Conservation (phyloP, 30 jellyfish, hydroid and myxozoan species). For the Aurelia sp. region DNA sequence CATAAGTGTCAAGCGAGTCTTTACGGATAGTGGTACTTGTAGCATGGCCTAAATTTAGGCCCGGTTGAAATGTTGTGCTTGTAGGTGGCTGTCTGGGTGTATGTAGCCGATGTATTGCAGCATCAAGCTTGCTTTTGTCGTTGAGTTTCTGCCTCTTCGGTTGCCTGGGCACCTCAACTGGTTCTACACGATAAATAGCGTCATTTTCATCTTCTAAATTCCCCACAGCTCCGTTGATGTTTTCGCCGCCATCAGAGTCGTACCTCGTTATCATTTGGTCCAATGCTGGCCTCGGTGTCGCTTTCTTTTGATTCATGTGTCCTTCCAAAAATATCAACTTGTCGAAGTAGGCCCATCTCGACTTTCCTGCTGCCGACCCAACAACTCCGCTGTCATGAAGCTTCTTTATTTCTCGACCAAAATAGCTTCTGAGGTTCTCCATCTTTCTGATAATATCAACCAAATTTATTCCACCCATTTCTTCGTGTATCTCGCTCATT, state of each 20-base stretch:
- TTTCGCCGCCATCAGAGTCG: constrained; percentile 42
- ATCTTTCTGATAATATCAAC: constrained; percentile 67
- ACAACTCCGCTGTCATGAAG: constrained; percentile 35
- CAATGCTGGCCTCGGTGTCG: constrained; percentile 42
- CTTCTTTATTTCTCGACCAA: constrained; percentile 67
- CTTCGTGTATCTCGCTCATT: constrained; percentile 50
- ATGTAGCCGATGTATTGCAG: neutral
- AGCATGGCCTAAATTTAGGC: neutral
- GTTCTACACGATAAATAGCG: constrained; percentile 17
- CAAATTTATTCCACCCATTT: constrained; percentile 29
- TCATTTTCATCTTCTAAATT: constrained; percentile 26
- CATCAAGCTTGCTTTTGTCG: constrained; percentile 52
- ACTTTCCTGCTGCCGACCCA: constrained; percentile 42
- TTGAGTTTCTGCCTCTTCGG: constrained; percentile 31
- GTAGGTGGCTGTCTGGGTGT: neutral
- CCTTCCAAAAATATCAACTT: constrained; percentile 60
- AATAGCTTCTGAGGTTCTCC: constrained; percentile 74
- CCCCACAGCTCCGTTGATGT: constrained; percentile 21
- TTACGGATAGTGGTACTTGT: neutral
- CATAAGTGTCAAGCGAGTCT: neutral
- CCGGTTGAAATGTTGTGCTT: neutral
- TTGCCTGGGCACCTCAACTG: neutral
- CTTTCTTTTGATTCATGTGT: constrained; percentile 66
- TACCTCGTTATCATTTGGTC: constrained; percentile 37
- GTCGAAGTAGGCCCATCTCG: constrained; percentile 79